Evolutionary conservation across 2,888 invertebrate genomes (phyloP).

Genomic region (Melanargia galathea): DNA sequence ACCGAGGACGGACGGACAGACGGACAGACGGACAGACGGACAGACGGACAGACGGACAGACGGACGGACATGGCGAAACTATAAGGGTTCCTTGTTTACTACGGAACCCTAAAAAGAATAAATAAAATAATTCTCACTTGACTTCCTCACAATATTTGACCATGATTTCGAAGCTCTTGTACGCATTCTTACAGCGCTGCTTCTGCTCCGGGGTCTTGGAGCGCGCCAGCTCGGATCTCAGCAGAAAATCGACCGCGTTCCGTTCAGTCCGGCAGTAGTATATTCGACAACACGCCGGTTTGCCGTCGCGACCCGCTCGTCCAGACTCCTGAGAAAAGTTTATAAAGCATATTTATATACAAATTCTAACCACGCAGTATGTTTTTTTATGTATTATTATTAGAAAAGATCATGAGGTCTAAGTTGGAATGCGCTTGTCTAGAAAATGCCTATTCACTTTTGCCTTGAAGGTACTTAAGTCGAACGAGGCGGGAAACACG

Average conservation of each 20-base stretch:
- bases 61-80: too few relatives aligned
- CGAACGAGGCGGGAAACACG: too few relatives aligned
- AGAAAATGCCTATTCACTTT: too few relatives aligned
- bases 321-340: slow-evolving; percentile 90
- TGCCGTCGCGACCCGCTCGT: slow-evolving; percentile 97
- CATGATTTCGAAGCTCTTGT: slow-evolving; percentile 91
- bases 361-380: too few relatives aligned
- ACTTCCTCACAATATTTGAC: slow-evolving; percentile 92
- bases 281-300: slow-evolving; percentile 93
- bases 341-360: not conserved
- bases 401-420: too few relatives aligned
- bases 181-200: slow-evolving; percentile 83
- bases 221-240: slow-evolving; percentile 86
- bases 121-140: slow-evolving; percentile 75
- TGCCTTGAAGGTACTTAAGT: too few relatives aligned
- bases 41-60: too few relatives aligned
- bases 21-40: too few relatives aligned
- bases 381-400: too few relatives aligned
- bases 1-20: too few relatives aligned
- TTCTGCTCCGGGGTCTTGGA: slow-evolving; percentile 81
- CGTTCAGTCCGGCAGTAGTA: slow-evolving; percentile 93
- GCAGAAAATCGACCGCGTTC: slow-evolving; percentile 90
- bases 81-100: too few relatives aligned
- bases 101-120: not conserved
- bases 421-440: too few relatives aligned